phyloP scores from a whole-genome alignment of 2,797 vertebrate genomes.

The Propithecus deckenii region DNA sequence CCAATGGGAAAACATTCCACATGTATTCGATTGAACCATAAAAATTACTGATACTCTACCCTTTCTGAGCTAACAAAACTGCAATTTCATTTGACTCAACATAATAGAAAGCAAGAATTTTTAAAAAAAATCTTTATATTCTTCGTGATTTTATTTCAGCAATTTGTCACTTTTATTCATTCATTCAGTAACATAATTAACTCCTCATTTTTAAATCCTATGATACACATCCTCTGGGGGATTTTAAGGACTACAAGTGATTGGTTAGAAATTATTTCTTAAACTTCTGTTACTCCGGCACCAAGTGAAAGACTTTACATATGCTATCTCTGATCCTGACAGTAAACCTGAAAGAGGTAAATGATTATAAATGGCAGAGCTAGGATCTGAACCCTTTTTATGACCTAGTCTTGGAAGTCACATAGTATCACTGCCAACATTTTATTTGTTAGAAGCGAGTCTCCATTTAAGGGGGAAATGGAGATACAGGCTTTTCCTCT shows the following conservation, averaged over 20 bases:
- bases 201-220: constrained; percentile 22
- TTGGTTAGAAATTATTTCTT: neutral
- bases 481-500: neutral
- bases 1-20: neutral
- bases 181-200: neutral
- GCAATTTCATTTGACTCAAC: neutral
- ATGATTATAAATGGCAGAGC: neutral
- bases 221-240: neutral
- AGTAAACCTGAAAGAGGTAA: neutral
- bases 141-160: neutral
- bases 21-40: neutral
- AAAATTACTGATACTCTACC: neutral
- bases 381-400: neutral
- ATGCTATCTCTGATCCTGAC: neutral
- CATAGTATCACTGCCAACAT: neutral
- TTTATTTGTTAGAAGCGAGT: neutral
- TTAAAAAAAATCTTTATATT: neutral
- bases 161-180: neutral
- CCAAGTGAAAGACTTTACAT: neutral
- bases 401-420: neutral
- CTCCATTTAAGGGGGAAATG: neutral
- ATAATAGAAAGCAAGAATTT: neutral
- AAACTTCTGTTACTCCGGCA: neutral
- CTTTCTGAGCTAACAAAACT: neutral
- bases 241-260: neutral